Conservation (phyloP, 2,888 invertebrate genomes). For the Catocala nupta region DNA sequence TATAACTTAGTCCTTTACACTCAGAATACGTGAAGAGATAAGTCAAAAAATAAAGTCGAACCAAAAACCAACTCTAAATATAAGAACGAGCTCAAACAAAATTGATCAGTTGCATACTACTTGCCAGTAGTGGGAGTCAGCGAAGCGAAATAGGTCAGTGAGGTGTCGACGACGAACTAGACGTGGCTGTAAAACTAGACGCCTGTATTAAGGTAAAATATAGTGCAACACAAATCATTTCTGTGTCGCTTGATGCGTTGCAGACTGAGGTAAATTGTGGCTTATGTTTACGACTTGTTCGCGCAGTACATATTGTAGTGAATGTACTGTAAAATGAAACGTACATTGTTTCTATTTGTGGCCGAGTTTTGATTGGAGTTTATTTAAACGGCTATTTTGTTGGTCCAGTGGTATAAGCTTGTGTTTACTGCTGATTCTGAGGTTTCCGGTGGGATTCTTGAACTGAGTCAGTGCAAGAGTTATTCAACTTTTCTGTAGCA, state of each 20-base stretch:
- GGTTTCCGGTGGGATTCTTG: too few relatives aligned
- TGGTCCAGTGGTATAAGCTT: too few relatives aligned
- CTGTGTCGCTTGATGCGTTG: conserved; percentile 17
- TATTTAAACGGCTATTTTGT: too few relatives aligned
- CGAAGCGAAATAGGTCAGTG: conserved; percentile 46
- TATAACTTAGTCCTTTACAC: too few relatives aligned
- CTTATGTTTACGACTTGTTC: conserved; percentile 3
- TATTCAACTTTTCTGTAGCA: too few relatives aligned
- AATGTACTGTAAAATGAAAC: not conserved
- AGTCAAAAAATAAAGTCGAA: not conserved
- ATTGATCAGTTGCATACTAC: conserved; percentile 26
- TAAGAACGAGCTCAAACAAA: conserved; percentile 4
- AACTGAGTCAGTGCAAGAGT: too few relatives aligned
- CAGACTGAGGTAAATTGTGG: not conserved
- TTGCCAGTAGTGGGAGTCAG: conserved; percentile 36
- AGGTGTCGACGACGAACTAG: conserved; percentile 39
- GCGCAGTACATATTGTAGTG: not conserved
- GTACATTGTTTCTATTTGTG: too few relatives aligned
- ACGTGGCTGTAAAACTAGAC: conserved; percentile 11
- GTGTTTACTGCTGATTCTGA: too few relatives aligned
- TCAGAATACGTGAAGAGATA: too few relatives aligned
- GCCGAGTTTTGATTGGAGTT: too few relatives aligned
- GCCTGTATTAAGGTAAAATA: conserved; percentile 15
- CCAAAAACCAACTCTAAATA: not conserved
- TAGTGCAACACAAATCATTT: conserved; percentile 25